phyloP scores from a whole-genome alignment of 2,113 vertebrate species.

The Zootoca vivipara region DNA sequence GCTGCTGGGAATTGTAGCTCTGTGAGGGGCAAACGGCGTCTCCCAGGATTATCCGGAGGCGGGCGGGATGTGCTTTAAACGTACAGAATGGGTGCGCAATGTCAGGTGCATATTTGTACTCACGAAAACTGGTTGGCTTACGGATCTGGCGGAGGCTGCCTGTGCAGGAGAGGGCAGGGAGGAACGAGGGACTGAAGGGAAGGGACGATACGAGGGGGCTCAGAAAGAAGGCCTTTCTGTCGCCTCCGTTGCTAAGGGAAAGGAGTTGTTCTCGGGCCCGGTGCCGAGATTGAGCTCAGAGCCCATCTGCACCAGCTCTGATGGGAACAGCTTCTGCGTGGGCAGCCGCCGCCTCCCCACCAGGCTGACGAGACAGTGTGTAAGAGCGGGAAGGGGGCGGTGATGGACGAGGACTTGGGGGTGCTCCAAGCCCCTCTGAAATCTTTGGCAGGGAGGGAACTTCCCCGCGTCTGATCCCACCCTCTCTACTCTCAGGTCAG shows the following conservation, averaged over 20 bases:
- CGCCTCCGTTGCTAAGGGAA: slow-evolving; percentile 11
- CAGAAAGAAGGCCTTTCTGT: neutral
- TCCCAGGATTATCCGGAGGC: no score
- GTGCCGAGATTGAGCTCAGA: slow-evolving; percentile 9
- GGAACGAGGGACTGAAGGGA: neutral
- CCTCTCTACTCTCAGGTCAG: neutral
- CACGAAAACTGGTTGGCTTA: neutral
- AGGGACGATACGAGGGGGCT: neutral
- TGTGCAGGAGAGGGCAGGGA: neutral
- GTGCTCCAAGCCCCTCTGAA: slow-evolving; percentile 6
- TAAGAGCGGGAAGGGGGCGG: slow-evolving; percentile 13
- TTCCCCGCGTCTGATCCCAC: neutral
- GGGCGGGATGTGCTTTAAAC: no score
- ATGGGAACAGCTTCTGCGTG: slow-evolving; percentile 35
- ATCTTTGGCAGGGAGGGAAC: neutral
- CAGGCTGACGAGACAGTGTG: slow-evolving; percentile 12
- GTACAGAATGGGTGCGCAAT: neutral
- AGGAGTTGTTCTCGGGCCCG: neutral
- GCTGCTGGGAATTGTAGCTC: no score
- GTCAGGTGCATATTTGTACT: neutral
- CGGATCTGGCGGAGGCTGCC: neutral
- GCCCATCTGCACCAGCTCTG: slow-evolving; percentile 25
- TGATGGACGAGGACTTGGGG: slow-evolving; percentile 6
- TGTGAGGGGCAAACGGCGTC: no score
- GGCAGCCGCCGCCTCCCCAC: slow-evolving; percentile 4